Evolutionary conservation across 2,113 vertebrate species (phyloP).

Genomic region (Pteruthius melanotis): DNA sequence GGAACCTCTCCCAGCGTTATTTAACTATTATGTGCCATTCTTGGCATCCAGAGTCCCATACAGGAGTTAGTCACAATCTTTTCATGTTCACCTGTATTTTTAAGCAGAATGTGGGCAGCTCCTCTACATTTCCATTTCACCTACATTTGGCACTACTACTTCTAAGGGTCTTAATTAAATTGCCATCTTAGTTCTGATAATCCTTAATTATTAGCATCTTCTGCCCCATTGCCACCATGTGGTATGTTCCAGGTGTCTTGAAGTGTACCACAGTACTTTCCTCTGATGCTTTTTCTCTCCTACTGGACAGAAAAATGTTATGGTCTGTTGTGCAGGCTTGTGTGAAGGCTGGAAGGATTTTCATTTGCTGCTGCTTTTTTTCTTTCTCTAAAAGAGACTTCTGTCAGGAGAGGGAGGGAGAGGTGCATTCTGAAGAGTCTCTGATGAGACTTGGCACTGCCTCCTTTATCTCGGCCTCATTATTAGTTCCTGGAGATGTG

Average conservation of each 20-base stretch:
- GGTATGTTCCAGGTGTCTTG: not conserved
- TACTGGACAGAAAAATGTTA: not conserved
- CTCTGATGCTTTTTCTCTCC: not conserved
- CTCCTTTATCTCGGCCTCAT: not conserved
- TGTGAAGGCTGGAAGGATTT: not conserved
- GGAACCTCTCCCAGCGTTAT: not conserved
- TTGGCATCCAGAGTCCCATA: not conserved
- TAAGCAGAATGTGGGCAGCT: not conserved
- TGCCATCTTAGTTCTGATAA: not conserved
- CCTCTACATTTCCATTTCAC: not conserved
- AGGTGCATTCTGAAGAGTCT: not conserved
- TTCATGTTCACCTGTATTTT: not conserved
- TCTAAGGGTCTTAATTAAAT: not conserved
- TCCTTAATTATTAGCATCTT: not conserved
- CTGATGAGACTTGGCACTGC: not conserved
- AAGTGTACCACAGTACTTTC: not conserved
- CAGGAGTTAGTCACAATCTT: not conserved
- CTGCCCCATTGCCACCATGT: not conserved
- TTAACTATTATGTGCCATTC: not conserved
- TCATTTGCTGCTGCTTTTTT: not conserved
- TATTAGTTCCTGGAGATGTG: not conserved
- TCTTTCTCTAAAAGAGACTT: not conserved
- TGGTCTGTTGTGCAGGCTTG: not conserved
- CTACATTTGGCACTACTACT: not conserved
- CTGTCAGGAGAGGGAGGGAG: not conserved